phyloP scores from a whole-genome alignment of 2,888 invertebrate species.

The Exocentrus adspersus region DNA sequence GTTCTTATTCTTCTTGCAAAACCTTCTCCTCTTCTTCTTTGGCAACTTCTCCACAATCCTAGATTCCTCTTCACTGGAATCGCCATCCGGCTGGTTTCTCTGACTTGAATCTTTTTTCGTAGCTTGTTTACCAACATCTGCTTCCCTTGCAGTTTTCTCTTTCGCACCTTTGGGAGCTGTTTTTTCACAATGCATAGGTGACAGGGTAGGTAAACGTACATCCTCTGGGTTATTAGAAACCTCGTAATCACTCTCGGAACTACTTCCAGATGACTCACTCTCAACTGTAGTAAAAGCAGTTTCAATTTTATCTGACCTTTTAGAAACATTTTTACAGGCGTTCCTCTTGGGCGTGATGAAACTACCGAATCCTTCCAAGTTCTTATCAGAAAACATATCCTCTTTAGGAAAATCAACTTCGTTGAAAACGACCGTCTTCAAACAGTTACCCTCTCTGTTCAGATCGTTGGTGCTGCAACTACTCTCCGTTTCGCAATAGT shows the following conservation, averaged over 20 bases:
- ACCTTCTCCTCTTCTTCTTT: slow-evolving; percentile 25
- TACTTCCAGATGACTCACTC: slow-evolving; percentile 45
- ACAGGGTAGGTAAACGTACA: slow-evolving; percentile 47
- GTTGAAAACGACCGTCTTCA: slow-evolving; percentile 55
- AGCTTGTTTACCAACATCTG: neutral
- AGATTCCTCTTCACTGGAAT: slow-evolving; percentile 1
- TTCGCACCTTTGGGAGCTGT: neutral
- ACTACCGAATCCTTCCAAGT: slow-evolving; percentile 56
- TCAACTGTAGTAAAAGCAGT: neutral
- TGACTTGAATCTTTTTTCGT: slow-evolving; percentile 14
- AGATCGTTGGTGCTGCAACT: slow-evolving; percentile 52
- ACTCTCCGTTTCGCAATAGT: slow-evolving; percentile 57
- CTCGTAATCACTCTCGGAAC: slow-evolving; percentile 56
- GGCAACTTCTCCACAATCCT: neutral
- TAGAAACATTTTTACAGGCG: slow-evolving; percentile 1
- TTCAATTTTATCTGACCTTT: too few relatives aligned
- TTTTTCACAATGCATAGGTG: slow-evolving; percentile 41
- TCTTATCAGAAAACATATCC: slow-evolving; percentile 53
- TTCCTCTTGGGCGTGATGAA: slow-evolving; percentile 52
- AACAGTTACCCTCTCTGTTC: slow-evolving; percentile 40
- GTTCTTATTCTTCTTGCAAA: too few relatives aligned
- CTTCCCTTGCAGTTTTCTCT: slow-evolving; percentile 12
- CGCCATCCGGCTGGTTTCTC: slow-evolving; percentile 16
- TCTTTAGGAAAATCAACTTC: slow-evolving; percentile 56
- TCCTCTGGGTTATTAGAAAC: slow-evolving; percentile 4